phyloP scores from a whole-genome alignment of 2,888 invertebrate genomes.

The Agonum fuliginosum region DNA sequence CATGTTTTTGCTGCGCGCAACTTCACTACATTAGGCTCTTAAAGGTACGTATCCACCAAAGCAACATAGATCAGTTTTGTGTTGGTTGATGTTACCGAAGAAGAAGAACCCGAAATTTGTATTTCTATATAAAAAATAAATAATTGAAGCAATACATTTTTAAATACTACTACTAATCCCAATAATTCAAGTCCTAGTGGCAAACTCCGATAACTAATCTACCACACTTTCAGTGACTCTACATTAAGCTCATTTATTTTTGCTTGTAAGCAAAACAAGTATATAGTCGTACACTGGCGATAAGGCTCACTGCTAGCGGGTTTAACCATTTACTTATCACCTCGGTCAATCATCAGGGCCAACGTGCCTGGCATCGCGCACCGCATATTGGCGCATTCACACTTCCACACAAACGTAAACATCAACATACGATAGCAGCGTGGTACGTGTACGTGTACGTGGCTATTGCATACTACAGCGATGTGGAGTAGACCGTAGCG shows the following conservation, averaged over 20 bases:
- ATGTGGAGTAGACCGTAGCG: not conserved
- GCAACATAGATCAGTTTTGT: too few species aligned
- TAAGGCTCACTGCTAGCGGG: conserved; percentile 22
- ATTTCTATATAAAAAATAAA: too few species aligned
- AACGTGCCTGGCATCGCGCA: conserved; percentile 1
- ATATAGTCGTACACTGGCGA: conserved; percentile 1
- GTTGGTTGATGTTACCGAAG: too few species aligned
- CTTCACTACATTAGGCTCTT: too few species aligned
- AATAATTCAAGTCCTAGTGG: too few species aligned
- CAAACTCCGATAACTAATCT: not conserved
- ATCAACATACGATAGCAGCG: not conserved
- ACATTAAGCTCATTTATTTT: conserved; percentile 20
- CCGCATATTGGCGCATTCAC: not conserved
- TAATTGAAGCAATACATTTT: too few species aligned
- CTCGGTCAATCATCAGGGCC: conserved; percentile 44
- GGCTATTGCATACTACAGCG: too few species aligned
- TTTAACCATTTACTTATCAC: conserved; percentile 54
- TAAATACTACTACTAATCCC: too few species aligned
- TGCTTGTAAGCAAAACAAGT: not conserved
- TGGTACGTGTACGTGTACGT: not conserved
- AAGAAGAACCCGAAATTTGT: too few species aligned
- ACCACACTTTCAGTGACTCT: not conserved
- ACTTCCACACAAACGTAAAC: conserved; percentile 15
- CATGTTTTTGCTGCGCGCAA: too few species aligned
- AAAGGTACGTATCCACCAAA: too few species aligned